Base-by-base conservation (phyloP, 2,797 vertebrate species). In the Sebastolobus altivelis region DNA sequence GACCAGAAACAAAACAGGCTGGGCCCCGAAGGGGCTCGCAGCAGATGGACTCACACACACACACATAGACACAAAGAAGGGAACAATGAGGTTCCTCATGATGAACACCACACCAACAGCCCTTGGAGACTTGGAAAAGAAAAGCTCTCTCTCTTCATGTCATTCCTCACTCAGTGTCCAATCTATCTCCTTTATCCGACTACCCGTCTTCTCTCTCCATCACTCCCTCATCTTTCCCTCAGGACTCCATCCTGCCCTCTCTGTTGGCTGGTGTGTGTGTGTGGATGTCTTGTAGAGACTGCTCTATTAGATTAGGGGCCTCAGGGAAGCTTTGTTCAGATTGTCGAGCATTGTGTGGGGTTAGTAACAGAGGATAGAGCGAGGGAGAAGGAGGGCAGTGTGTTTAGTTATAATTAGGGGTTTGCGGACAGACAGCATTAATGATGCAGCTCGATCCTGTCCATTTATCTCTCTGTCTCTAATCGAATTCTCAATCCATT, bases 301-400 rank as follows among this genome's bases (percentile, higher is more conserved):
- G 73, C 85, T 93, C 84, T 90, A 91, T 94, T 94, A 88, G 85
- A 87, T 93, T 89, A 90, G 55, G 58, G 81, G 80, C 93, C 89
- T 85, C 14, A 2, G 92, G 91, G 89, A 89, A 75, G 85, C 80
- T 89, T 85, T 91, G 91, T 92, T 85, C 84, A 79, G 80, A 77
- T 84, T 81, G 86, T 86, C 65, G 66, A 82, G 84, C 83, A 79
- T 87, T 85, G 88, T 88, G 77, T 69, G 61, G 75, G 85, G 88
- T 76, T 82, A 74, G 82, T 54, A 79, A 74, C 55, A 80, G 75
- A n/a, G 71, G 82, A 55, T 6, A 12, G 49, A 80, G 79, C 35
- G 75, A 85, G 56, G 65, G 81, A 81, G 67, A 78, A 22, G 71
- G 63, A 75, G 70, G 75, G 43, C 67, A 75, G 81, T 74, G 73